Evolutionary conservation across 1,140 invertebrate species (phyloP).

Genomic region (Macrotrachela quadricornifera): DNA sequence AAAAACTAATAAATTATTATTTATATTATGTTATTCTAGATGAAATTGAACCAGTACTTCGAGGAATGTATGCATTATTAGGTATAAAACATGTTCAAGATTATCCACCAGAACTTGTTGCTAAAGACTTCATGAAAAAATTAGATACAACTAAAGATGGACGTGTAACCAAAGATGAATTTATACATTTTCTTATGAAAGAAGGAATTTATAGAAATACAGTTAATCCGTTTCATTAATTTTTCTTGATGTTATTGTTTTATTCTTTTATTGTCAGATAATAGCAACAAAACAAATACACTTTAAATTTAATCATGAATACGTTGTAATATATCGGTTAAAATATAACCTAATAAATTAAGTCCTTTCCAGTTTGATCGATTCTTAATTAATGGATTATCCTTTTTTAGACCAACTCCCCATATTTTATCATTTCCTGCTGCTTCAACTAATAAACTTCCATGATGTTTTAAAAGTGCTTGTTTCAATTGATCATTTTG

Average conservation of each 20-base stretch:
- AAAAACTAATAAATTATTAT: no score
- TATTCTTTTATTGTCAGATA: background rate
- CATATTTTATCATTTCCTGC: slow-evolving; percentile 22
- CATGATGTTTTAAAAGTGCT: slow-evolving; percentile 14
- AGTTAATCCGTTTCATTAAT: no score
- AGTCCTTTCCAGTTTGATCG: slow-evolving; percentile 18
- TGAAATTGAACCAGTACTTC: no score
- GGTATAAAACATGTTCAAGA: no score
- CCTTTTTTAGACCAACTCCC: slow-evolving; percentile 20
- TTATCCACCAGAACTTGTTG: background rate
- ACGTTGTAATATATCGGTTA: slow-evolving; percentile 18
- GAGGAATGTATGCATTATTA: no score
- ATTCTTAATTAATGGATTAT: slow-evolving; percentile 15
- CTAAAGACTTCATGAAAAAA: slow-evolving; percentile 1
- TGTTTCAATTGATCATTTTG: slow-evolving; percentile 17
- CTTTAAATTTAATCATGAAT: background rate
- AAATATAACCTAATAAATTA: slow-evolving; percentile 21
- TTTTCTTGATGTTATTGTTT: no score
- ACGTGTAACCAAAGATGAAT: background rate
- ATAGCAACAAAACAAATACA: background rate
- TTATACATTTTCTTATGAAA: background rate
- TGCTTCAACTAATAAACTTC: slow-evolving; percentile 19
- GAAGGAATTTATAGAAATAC: no score
- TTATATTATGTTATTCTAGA: no score
- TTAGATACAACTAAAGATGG: slow-evolving; percentile 1